These are phyloP conservation scores for Odontamblyopus rebecca DNA, from an alignment of 2,797 vertebrate genomes.

Conservation along the genomic window DNA sequence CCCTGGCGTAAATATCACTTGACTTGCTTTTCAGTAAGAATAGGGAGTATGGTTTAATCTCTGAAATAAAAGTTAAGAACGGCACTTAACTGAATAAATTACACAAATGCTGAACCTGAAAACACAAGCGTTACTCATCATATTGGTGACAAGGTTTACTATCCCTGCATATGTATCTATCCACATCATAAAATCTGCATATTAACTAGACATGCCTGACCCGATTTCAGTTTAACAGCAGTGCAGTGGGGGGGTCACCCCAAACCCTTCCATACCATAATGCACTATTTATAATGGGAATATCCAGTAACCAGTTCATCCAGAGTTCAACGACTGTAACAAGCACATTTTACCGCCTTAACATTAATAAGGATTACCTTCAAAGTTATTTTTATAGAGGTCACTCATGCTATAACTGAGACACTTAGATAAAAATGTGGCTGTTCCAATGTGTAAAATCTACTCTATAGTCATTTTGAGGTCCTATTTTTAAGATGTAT, in stretches of 20 bases:
- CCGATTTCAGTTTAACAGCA: background rate
- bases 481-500: background rate
- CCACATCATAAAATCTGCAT: background rate
- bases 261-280: background rate
- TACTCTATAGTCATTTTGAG: background rate
- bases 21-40: background rate
- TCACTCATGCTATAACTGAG: background rate
- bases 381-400: background rate
- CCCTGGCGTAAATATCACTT: background rate
- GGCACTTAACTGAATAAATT: background rate
- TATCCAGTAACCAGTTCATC: slow-evolving; percentile 1
- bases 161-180: background rate
- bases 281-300: background rate
- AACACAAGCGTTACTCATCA: background rate
- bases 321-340: background rate
- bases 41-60: background rate
- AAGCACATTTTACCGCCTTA: background rate
- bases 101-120: background rate
- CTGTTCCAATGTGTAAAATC: background rate
- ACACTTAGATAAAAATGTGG: background rate
- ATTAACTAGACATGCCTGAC: background rate
- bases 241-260: slow-evolving; percentile 9
- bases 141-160: background rate
- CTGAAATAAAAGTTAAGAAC: too few relatives aligned
- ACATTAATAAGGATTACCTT: background rate